Base-by-base conservation (phyloP, 2,797 vertebrate genomes). In the Microhierax caerulescens region DNA sequence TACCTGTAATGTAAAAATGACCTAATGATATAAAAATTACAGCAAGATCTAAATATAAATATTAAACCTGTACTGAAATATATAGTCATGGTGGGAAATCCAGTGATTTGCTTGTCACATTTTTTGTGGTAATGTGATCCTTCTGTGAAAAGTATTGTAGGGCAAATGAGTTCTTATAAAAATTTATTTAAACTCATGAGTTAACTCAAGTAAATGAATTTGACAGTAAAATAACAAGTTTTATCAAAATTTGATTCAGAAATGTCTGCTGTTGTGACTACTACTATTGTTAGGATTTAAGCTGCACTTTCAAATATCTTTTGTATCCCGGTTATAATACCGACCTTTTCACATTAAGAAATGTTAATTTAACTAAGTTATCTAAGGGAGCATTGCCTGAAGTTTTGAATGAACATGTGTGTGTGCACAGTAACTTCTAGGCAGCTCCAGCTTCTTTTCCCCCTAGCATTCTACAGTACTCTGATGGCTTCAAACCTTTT, bases 11-110 rank as follows among this genome's bases (percentile, higher is more conserved):
- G 27, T 85, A 48, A 86, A 85, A 91, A 25, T 81, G 2, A 65
- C n/a, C 6, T 65, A 30, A 56, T 34, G 1, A 39, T 60, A 68
- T 5, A 24, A 75, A 90, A 86, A 53, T 20, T 24, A 32, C 23
- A 57, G 32, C 82, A 56, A 85, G 83, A 82, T 79, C 7, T 61
- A 30, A 57, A 63, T 79, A 12, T n/a, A 81, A 65, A 15, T 61
- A 47, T 65, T 68, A 89, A 76, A 51, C 2, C 17, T 63, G 5
- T 73, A 17, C 28, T 67, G n/a, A 84, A 48, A 74, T 60, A 63
- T 3, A 4, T 6, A 70, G n/a, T 41, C 22, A 14, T 0, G 0
- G 9, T 51, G 16, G 36, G 21, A 83, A 79, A 70, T 79, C 22
- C 74, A 47, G 47, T 47, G 61, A 45, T 34, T 56, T 73, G 10